These are phyloP conservation scores for Tipula confusa DNA, from an alignment of 2,888 invertebrate species.

Conservation along the genomic window DNA sequence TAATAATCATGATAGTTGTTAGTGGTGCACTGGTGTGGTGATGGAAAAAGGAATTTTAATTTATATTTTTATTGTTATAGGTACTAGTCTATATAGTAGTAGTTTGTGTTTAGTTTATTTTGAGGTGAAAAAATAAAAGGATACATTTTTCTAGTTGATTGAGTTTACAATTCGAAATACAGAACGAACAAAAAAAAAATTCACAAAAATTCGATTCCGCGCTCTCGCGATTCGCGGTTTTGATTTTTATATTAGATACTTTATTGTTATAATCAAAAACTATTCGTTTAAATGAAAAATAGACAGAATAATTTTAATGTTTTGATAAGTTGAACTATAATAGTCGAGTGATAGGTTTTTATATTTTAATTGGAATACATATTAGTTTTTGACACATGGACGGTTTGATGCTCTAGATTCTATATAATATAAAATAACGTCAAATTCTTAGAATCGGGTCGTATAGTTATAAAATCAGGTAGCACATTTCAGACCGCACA, in stretches of 20 bases:
- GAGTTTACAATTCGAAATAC: neutral
- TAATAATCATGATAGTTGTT: slow-evolving; percentile 12
- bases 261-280: neutral
- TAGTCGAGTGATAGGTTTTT: neutral
- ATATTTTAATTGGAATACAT: no score
- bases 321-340: neutral
- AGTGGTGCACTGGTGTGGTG: neutral
- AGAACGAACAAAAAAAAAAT: neutral
- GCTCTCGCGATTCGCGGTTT: neutral
- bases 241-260: neutral
- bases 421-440: neutral
- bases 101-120: neutral
- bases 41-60: neutral
- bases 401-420: neutral
- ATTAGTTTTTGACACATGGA: neutral
- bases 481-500: neutral
- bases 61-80: slow-evolving; percentile 7
- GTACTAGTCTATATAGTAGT: neutral
- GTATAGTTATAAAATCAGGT: neutral
- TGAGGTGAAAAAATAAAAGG: neutral
- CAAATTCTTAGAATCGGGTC: neutral
- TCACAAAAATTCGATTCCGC: neutral
- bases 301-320: neutral
- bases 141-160: neutral
- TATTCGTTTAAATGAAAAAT: neutral